These are phyloP conservation scores for Oxyura jamaicensis DNA, from an alignment of 2,113 vertebrate genomes.

Conservation along the genomic window DNA sequence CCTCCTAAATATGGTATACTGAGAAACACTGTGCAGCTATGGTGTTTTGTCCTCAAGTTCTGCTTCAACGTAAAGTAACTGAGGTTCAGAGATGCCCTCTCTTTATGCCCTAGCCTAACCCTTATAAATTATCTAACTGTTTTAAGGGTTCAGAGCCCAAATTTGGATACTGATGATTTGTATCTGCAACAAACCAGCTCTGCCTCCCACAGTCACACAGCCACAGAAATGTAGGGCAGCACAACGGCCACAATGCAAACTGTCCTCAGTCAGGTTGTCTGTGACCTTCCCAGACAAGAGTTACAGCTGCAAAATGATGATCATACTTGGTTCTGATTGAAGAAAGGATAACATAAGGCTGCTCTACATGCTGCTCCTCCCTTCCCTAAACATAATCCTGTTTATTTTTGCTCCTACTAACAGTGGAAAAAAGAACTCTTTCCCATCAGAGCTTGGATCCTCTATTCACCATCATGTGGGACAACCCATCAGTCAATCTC, in stretches of 20 bases:
- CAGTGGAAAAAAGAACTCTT: not conserved
- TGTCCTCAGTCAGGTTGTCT: not conserved
- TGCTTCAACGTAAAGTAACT: not conserved
- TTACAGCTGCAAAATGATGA: too few species aligned
- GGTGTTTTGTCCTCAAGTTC: not conserved
- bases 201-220: not conserved
- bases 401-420: not conserved
- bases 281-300: not conserved
- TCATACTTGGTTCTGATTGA: not conserved
- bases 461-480: not conserved
- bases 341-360: not conserved
- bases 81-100: not conserved
- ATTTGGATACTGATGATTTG: too few species aligned
- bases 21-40: not conserved
- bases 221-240: not conserved
- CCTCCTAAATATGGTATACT: not conserved
- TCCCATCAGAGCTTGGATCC: rapidly evolving
- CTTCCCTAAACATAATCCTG: not conserved
- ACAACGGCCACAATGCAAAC: not conserved
- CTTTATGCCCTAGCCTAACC: not conserved
- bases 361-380: rapidly evolving
- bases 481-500: not conserved
- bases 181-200: not conserved
- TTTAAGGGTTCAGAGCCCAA: not conserved
- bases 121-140: not conserved